Evolutionary conservation across 2,888 invertebrate genomes (phyloP).

Genomic region (Aspidapion aeneum): DNA sequence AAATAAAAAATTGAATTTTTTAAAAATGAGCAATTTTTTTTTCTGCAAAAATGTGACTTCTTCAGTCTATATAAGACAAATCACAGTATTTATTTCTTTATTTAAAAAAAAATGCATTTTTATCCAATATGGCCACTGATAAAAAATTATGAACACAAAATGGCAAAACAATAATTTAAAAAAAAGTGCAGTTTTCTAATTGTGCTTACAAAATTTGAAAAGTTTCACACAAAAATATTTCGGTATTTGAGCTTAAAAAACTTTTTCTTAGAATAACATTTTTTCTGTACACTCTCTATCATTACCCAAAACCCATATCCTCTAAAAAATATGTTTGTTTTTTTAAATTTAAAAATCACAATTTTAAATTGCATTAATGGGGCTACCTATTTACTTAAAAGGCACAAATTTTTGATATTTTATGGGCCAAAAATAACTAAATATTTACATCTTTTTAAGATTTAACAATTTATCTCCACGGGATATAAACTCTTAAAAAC

Average conservation of each 20-base stretch:
- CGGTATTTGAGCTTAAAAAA: background rate
- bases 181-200: too few species aligned
- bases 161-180: background rate
- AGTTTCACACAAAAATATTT: background rate
- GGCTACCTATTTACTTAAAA: background rate
- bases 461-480: background rate
- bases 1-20: background rate
- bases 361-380: background rate
- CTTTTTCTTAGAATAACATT: background rate
- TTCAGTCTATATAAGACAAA: too few species aligned
- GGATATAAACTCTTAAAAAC: background rate
- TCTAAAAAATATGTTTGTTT: background rate
- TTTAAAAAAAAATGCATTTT: too few species aligned
- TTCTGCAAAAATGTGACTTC: too few species aligned
- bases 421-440: background rate
- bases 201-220: background rate
- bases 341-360: background rate
- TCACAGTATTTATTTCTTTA: too few species aligned
- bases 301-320: background rate
- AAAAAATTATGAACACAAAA: background rate
- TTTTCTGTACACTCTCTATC: background rate
- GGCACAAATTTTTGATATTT: background rate
- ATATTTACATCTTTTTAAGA: background rate
- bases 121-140: background rate
- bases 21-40: background rate